These are phyloP conservation scores for Drosophila mojavensis DNA, from an alignment of 1,140 invertebrate species.

Conservation along the genomic window DNA sequence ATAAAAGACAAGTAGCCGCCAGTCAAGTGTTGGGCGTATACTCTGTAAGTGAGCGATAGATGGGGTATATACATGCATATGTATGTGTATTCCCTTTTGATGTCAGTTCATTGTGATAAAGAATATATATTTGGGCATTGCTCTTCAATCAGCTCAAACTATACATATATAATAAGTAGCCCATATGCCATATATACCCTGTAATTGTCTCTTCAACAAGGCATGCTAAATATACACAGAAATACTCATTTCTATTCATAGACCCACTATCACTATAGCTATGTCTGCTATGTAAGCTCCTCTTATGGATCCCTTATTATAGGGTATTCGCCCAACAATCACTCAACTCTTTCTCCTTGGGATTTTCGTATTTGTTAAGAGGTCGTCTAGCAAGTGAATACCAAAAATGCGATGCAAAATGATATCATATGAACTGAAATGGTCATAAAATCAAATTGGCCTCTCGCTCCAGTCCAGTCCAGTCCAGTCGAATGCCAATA, in stretches of 20 bases:
- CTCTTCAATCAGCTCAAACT: no score
- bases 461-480: conserved; percentile 13
- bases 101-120: no score
- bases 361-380: conserved; percentile 9
- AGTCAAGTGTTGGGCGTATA: conserved; percentile 14
- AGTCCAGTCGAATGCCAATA: conserved; percentile 59
- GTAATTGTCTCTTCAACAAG: no score
- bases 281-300: no score
- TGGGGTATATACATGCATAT: no score
- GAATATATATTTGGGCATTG: no score
- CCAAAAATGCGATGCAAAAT: conserved; percentile 46
- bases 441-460: conserved; percentile 75
- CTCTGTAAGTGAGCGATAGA: neutral
- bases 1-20: conserved; percentile 68
- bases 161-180: no score
- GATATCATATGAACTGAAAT: conserved; percentile 57
- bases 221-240: no score
- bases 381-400: conserved; percentile 16
- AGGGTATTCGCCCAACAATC: neutral
- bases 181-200: no score
- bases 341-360: neutral
- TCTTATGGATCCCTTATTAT: neutral
- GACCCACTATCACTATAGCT: no score
- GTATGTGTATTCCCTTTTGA: neutral
- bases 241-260: no score